Base-by-base conservation (phyloP, 2,888 invertebrate genomes). In the Tachina lurida region DNA sequence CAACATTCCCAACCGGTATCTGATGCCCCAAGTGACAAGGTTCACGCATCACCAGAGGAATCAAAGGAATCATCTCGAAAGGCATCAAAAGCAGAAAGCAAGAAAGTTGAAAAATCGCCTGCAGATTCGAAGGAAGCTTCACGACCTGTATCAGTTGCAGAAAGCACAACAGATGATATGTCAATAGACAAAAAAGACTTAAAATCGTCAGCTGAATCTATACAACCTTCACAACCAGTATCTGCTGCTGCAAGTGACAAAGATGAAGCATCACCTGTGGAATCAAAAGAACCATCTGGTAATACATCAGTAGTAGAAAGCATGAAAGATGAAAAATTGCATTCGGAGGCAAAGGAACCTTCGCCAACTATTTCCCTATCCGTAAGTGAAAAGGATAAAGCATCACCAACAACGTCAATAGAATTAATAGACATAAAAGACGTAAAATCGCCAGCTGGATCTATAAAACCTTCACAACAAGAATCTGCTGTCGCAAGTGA, bases 381-480 rank as follows among this genome's bases (percentile, higher is more conserved):
- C 2, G 74, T 62, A 10, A 82, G 84, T 0, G 87, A 80, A 13
- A 87, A 86, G 81, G 84, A 74, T 15, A 84, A 74, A 1, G 83
- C 82, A 39, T 83, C 87, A 3, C 39, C 70, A 8, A 74, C 67
- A 45, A 5, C 56, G 12, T 85, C 85, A 2, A 83, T 86, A 13
- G 74, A 62, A 52, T 75, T 71, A 54, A 63, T 49, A 31, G 31
- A 31, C 31, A 7, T 31, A 7, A 31, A 31, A 31, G 31, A 31
- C 31, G 5, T 31, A 15, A 88, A 88, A 56, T 83, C 84, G 9
- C 73, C 87, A 31, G 41, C 17, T 7, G 84, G 83, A 2, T 88
- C 89, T 0, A 89, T 89, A 52, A 87, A 88, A 31, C 67, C 79
- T 0, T 88, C 88, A 4, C 63, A 71, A 22, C 65, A 71, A 68